phyloP scores from a whole-genome alignment of 1,140 invertebrate genomes.

The Colletes latitarsis region DNA sequence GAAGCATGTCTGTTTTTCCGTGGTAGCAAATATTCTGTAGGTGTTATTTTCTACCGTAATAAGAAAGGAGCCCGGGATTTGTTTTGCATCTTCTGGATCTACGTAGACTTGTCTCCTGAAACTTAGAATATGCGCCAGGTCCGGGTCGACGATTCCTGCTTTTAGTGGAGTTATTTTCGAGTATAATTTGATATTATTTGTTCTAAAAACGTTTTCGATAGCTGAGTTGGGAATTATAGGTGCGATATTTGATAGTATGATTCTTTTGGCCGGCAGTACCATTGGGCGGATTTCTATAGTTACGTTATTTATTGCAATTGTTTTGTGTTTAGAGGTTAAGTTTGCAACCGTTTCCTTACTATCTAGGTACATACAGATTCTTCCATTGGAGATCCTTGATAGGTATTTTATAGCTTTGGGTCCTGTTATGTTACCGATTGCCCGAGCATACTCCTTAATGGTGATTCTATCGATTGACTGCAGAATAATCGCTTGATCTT shows the following conservation, averaged over 20 bases:
- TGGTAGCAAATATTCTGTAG: background rate
- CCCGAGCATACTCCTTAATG: conserved; percentile 7
- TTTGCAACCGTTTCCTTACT: conserved; percentile 7
- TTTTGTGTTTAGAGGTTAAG: background rate
- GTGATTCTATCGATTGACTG: background rate
- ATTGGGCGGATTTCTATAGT: background rate
- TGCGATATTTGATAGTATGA: background rate
- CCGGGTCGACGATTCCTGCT: background rate
- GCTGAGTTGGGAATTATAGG: background rate
- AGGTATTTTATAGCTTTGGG: conserved; percentile 10
- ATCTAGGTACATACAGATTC: conserved; percentile 24
- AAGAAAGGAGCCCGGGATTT: background rate
- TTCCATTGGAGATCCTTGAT: conserved; percentile 16
- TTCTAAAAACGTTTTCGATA: background rate
- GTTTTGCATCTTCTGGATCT: background rate
- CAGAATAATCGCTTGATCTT: background rate
- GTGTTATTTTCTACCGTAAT: background rate
- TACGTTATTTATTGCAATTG: background rate
- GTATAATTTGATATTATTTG: background rate
- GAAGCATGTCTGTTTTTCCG: conserved; percentile 27
- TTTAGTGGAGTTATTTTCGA: background rate
- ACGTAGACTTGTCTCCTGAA: background rate
- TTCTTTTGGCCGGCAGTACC: background rate
- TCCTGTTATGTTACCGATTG: conserved; percentile 9
- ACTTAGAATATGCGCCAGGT: background rate